phyloP scores from a whole-genome alignment of 2,113 vertebrate species.

The Heptranchias perlo region DNA sequence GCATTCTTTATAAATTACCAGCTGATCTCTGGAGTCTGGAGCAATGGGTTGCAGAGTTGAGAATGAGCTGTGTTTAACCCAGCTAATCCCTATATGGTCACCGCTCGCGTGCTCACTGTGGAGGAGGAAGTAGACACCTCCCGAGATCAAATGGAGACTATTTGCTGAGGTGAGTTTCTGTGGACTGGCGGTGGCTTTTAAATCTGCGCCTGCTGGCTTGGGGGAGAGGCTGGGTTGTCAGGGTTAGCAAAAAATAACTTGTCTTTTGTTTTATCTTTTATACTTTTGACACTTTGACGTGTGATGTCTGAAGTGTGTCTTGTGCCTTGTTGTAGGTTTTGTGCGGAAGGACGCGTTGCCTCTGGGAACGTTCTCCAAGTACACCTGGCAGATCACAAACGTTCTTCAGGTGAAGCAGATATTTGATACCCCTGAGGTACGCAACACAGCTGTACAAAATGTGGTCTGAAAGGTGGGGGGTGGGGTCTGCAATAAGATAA shows the following conservation, averaged over 20 bases:
- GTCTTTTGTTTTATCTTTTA: not conserved
- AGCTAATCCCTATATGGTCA: too few species aligned
- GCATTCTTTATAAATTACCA: too few species aligned
- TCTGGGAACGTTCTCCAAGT: constrained; percentile 77
- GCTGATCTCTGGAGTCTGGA: too few species aligned
- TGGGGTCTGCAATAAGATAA: not conserved
- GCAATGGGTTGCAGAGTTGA: too few species aligned
- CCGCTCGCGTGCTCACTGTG: not conserved
- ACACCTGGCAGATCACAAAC: constrained; percentile 85
- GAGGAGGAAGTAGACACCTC: not conserved
- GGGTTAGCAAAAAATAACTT: not conserved
- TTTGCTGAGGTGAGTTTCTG: not conserved
- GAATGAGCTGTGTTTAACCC: too few species aligned
- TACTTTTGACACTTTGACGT: not conserved
- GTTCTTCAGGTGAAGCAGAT: constrained; percentile 80
- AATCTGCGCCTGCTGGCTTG: not conserved
- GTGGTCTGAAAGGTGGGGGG: not conserved
- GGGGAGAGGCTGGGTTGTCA: not conserved
- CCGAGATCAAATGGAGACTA: not conserved
- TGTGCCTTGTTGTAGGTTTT: constrained; percentile 57
- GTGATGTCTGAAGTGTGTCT: not conserved
- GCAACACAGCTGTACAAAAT: constrained; percentile 19
- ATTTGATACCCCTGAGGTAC: constrained; percentile 84
- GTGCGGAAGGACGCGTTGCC: constrained; percentile 73
- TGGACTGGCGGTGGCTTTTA: not conserved